A percentile compares a stretch with the other conserved stretches of the same genome.
Conservation (phyloP, 2,888 invertebrate genomes). For the Synergus japonicus region DNA sequence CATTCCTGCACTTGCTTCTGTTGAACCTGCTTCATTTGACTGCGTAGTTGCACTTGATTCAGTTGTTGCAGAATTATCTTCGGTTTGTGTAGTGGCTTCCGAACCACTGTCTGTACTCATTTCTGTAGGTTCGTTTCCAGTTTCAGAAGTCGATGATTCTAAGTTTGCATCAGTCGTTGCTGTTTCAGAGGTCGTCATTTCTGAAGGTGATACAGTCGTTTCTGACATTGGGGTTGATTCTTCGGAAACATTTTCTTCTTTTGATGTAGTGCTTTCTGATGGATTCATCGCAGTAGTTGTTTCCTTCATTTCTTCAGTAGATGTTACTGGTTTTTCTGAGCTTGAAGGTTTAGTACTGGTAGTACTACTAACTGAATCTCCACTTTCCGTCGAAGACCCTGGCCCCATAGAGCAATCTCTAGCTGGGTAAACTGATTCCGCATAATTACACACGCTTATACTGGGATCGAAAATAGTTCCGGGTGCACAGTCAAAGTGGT, state of each 20-base stretch:
- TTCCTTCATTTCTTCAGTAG: slow-evolving; percentile 40
- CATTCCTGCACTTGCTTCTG: slow-evolving; percentile 43
- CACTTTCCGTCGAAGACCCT: slow-evolving; percentile 32
- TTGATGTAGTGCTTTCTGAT: slow-evolving; percentile 44
- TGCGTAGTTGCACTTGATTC: slow-evolving; percentile 49
- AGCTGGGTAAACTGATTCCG: slow-evolving; percentile 82
- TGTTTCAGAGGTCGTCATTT: slow-evolving; percentile 46
- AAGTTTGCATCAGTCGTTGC: slow-evolving; percentile 46
- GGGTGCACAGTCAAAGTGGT: slow-evolving; percentile 83
- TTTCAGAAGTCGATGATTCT: slow-evolving; percentile 42
- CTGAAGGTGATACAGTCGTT: slow-evolving; percentile 46
- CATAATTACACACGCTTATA: slow-evolving; percentile 83
- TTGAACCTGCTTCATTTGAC: slow-evolving; percentile 10
- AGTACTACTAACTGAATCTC: slow-evolving; percentile 35
- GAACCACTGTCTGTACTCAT: not conserved
- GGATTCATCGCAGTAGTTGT: slow-evolving; percentile 40
- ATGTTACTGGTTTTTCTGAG: not conserved
- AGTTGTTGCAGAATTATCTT: slow-evolving; percentile 44
- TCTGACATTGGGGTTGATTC: slow-evolving; percentile 36
- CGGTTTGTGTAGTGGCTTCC: slow-evolving; percentile 46
- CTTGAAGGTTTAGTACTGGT: slow-evolving; percentile 42
- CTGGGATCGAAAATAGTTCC: slow-evolving; percentile 87
- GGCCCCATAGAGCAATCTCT: slow-evolving; percentile 63
- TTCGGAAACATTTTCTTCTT: slow-evolving; percentile 22
- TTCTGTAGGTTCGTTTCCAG: slow-evolving; percentile 25